phyloP scores from a whole-genome alignment of 1,140 invertebrate genomes.

The Venturia canescens region DNA sequence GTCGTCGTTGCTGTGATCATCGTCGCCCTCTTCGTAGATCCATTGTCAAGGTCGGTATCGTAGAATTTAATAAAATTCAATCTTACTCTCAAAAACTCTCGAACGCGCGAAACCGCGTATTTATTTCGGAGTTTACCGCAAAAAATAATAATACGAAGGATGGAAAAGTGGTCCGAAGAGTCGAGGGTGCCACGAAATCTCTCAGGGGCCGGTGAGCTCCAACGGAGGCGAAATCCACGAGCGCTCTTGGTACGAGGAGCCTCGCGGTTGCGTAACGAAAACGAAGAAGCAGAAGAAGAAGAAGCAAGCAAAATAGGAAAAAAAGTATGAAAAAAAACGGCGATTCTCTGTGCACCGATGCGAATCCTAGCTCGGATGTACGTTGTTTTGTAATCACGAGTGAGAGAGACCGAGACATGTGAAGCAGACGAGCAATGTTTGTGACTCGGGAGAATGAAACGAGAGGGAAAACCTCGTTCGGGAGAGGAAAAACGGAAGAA shows the following conservation, averaged over 20 bases:
- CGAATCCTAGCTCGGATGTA: conserved; percentile 71
- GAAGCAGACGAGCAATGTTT: conserved; percentile 68
- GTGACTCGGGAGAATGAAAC: conserved; percentile 59
- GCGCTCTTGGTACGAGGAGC: conserved; percentile 61
- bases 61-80: too few relatives aligned
- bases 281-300: too few relatives aligned
- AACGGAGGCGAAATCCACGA: conserved; percentile 67
- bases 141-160: background rate
- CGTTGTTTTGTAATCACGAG: conserved; percentile 74
- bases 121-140: too few relatives aligned
- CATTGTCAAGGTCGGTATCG: conserved; percentile 85
- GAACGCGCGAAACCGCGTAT: too few relatives aligned
- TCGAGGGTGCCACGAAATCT: background rate
- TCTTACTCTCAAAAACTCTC: too few relatives aligned
- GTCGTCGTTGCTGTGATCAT: conserved; percentile 90
- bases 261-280: conserved; percentile 50
- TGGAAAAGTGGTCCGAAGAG: background rate
- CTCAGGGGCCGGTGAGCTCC: conserved; percentile 48
- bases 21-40: conserved; percentile 92
- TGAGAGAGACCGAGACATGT: background rate
- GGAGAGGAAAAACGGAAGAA: background rate
- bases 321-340: background rate
- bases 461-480: background rate
- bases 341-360: conserved; percentile 59
- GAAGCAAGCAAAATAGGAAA: background rate